Evolutionary conservation across 2,797 vertebrate species (phyloP).

Genomic region (Melopsittacus undulatus): DNA sequence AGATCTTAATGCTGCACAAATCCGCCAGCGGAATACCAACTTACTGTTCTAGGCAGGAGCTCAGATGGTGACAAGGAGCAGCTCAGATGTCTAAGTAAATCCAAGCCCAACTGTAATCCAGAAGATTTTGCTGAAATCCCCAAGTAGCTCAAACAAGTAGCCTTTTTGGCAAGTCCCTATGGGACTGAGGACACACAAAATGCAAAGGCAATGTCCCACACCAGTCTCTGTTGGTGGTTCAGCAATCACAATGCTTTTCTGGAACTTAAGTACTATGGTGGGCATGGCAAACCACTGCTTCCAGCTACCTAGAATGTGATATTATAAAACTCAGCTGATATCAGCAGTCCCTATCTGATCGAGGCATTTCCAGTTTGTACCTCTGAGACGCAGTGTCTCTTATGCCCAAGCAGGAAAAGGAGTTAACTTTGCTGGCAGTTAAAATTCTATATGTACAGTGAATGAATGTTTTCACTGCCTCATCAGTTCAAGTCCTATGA

Average conservation of each 20-base stretch:
- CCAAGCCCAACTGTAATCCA: background rate
- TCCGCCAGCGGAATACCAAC: background rate
- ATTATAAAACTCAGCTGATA: background rate
- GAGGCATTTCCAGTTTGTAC: background rate
- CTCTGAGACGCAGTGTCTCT: background rate
- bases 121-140: background rate
- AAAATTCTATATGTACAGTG: background rate
- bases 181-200: background rate
- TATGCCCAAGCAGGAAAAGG: background rate
- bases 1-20: background rate
- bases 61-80: background rate
- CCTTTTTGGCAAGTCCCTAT: rapidly evolving
- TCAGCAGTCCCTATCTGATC: background rate
- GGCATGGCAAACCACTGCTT: background rate
- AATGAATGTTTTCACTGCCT: background rate
- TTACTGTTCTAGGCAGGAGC: background rate
- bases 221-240: background rate
- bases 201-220: too few species aligned
- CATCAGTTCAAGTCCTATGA: background rate
- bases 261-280: rapidly evolving
- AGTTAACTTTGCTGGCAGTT: background rate
- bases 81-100: background rate
- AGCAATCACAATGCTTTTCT: background rate
- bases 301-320: background rate
- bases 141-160: background rate